Evolutionary conservation across 2,888 invertebrate genomes (phyloP), one percentile per base, ranked within the genome.

Genomic region (Gastracanthus pulcherrimus): DNA sequence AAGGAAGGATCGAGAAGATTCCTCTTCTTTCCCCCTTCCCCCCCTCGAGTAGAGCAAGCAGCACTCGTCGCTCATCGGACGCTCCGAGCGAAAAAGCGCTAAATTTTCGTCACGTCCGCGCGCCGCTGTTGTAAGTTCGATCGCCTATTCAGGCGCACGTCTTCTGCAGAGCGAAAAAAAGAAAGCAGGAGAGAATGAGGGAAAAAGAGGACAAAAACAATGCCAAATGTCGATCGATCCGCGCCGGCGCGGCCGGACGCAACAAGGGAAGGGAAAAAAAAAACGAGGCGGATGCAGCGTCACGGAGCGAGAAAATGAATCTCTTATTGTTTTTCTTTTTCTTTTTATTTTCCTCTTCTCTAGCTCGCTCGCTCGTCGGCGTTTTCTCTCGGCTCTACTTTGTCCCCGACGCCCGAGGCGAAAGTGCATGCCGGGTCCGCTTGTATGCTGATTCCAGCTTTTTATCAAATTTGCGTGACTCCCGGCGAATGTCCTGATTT

Each of bases 391-490:
- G 38, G 31, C 31, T n/a, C 9, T 55, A n/a, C 36, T 36, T 38
- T 51, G 26, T 36, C 31, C 34, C 13, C 36, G 9, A 9, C 38
- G 66, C 9, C 13, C n/a, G 31, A 3, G n/a, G n/a, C n/a, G n/a
- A n/a, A n/a, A n/a, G n/a, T n/a, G 31, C 19, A 48, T 7, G 7
- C 26, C 66, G 9, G 3, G 31, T 38, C n/a, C 45, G 19, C 55
- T 29, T 41, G n/a, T 36, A 69, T 70, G 75, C 80, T 75, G 80
- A 80, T 80, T 80, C 51, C 34, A 23, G 62, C 48, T 26, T 75
- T 72, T 79, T 75, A 80, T 80, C 75, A 62, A 75, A 80, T 80
- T 75, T 60, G 48, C 60, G 16, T 55, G 60, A 13, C 29, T 16
- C 41, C 19, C 64, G 45, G 16, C 11, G 58, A 58, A n/a, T 29